Conservation (phyloP, 2,113 vertebrate species). For the Hymenochirus boettgeri region DNA sequence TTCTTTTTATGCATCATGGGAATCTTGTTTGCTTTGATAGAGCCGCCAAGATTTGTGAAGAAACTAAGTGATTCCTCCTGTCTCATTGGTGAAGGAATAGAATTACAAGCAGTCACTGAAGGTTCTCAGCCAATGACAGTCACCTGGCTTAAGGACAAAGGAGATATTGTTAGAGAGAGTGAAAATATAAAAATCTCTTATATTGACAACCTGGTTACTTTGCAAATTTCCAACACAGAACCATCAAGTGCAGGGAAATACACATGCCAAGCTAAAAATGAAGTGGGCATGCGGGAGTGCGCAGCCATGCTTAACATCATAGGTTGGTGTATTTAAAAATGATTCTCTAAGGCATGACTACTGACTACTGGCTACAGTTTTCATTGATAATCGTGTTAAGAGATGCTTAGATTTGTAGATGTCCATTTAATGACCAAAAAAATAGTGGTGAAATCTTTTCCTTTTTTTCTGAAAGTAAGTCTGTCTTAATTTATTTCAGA, state of each 20-base stretch:
- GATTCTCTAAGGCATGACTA: too few relatives aligned
- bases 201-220: conserved; percentile 75
- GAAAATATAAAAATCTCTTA: conserved; percentile 83
- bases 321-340: conserved; percentile 80
- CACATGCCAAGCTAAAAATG: conserved; percentile 88
- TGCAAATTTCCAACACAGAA: conserved; percentile 75
- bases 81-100: conserved; percentile 76
- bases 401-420: too few relatives aligned
- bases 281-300: conserved; percentile 89
- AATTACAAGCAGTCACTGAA: conserved; percentile 79
- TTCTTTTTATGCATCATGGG: conserved; percentile 34
- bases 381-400: too few relatives aligned
- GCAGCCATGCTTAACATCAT: conserved; percentile 84
- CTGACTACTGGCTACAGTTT: too few relatives aligned
- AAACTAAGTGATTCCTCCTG: conserved; percentile 82
- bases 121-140: conserved; percentile 88
- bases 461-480: conserved; percentile 29
- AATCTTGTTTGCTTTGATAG: conserved; percentile 64
- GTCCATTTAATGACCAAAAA: too few relatives aligned
- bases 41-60: conserved; percentile 87
- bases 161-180: conserved; percentile 85
- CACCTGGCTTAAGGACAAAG: conserved; percentile 91
- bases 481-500: conserved; percentile 71
- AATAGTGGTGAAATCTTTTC: neutral
- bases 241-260: conserved; percentile 82